A percentile compares a stretch with the other conserved stretches of the same genome.
These are phyloP conservation scores for Oncopodura yosiiana DNA, from an alignment of 1,140 invertebrate species.

Conservation along the genomic window DNA sequence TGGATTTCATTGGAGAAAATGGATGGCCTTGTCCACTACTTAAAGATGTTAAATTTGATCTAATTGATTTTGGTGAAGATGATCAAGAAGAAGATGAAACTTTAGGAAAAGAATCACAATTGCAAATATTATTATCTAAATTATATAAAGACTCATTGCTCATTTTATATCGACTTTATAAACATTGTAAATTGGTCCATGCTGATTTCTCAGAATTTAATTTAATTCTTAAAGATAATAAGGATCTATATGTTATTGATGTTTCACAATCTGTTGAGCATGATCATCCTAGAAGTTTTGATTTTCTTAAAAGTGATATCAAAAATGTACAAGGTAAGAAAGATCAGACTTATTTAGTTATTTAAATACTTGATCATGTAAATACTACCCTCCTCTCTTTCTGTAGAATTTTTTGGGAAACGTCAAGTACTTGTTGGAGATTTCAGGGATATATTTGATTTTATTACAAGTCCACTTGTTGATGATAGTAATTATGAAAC, in stretches of 20 bases:
- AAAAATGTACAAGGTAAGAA: constrained; percentile 67
- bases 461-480: constrained; percentile 82
- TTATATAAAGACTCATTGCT: constrained; percentile 82
- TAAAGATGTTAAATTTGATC: constrained; percentile 46
- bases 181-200: constrained; percentile 87
- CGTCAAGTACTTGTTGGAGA: constrained; percentile 79
- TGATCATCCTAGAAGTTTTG: constrained; percentile 88
- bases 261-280: constrained; percentile 97
- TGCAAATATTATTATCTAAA: constrained; percentile 34
- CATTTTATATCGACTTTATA: constrained; percentile 86
- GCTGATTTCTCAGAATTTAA: constrained; percentile 98
- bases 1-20: constrained; percentile 84
- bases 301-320: constrained; percentile 91
- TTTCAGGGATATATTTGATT: constrained; percentile 87
- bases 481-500: constrained; percentile 70
- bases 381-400: constrained; percentile 9
- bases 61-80: constrained; percentile 20
- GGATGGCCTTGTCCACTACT: constrained; percentile 83
- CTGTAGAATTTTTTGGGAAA: constrained; percentile 80
- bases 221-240: constrained; percentile 55
- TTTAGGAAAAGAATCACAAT: background rate
- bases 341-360: background rate
- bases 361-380: background rate
- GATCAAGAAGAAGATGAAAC: background rate
- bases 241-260: constrained; percentile 83